A percentile compares a stretch with the other conserved stretches of the same genome.
Evolutionary conservation across 2,113 vertebrate genomes (phyloP).

Genomic region (Emydocephalus ijimae): DNA sequence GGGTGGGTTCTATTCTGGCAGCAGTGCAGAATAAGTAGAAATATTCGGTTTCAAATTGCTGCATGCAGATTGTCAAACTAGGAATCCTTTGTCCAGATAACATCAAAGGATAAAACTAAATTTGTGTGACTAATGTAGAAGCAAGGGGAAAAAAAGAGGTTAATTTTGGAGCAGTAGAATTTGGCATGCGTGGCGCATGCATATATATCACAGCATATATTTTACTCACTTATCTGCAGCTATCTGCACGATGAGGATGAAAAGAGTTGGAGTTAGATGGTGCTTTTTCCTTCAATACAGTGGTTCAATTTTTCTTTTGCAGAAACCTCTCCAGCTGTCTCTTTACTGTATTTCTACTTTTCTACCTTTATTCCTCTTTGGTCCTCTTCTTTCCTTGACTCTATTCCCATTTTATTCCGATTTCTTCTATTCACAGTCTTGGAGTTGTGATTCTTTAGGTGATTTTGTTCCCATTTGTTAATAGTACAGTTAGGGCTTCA

Average conservation of each 20-base stretch:
- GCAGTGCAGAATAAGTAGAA: constrained; percentile 5
- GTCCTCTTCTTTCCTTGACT: neutral
- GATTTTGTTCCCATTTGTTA: neutral
- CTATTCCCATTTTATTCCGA: neutral
- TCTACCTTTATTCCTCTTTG: neutral
- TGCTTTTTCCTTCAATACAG: neutral
- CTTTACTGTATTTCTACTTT: neutral
- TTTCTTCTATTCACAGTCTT: neutral
- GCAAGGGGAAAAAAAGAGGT: neutral
- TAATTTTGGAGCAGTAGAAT: neutral
- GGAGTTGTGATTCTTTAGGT: neutral
- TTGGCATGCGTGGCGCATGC: neutral
- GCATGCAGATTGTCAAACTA: neutral
- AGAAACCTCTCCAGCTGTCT: neutral
- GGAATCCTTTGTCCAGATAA: neutral
- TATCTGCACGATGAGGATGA: neutral
- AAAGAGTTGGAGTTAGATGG: neutral
- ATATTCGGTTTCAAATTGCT: constrained; percentile 35
- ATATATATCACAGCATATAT: neutral
- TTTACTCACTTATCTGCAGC: neutral
- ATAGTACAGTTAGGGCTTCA: neutral
- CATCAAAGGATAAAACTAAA: neutral
- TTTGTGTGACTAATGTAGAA: neutral
- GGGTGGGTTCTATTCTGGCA: neutral
- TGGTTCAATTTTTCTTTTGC: neutral